These are phyloP conservation scores for Zaprionus ghesquierei DNA, from an alignment of 1,140 invertebrate species.

Conservation along the genomic window DNA sequence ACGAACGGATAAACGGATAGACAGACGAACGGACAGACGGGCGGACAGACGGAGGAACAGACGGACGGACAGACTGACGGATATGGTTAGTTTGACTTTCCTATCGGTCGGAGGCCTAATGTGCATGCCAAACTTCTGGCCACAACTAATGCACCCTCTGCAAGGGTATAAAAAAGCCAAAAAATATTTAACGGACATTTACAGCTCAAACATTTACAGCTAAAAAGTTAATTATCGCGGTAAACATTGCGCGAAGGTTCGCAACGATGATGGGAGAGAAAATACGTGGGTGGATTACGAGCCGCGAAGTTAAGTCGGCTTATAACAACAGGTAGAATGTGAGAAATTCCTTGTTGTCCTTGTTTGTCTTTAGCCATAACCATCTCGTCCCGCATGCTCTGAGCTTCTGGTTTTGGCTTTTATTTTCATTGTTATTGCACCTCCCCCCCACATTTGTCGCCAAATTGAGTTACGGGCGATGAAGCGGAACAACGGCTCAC, in stretches of 20 bases:
- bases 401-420: conserved; percentile 43
- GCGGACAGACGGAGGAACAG: too few relatives aligned
- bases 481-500: neutral
- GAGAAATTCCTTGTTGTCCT: conserved; percentile 9
- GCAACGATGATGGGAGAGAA: neutral
- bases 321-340: conserved; percentile 30
- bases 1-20: too few relatives aligned
- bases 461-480: conserved; percentile 30
- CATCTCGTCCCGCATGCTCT: conserved; percentile 22
- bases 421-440: conserved; percentile 44
- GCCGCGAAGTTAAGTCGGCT: conserved; percentile 8
- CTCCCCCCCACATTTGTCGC: conserved; percentile 54
- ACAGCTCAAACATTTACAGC: conserved; percentile 32
- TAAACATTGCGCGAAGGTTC: conserved; percentile 44
- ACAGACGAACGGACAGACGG: too few relatives aligned
- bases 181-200: conserved; percentile 12
- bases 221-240: conserved; percentile 66
- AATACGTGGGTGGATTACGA: neutral
- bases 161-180: too few relatives aligned
- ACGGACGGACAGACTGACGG: too few relatives aligned
- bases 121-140: too few relatives aligned
- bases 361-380: conserved; percentile 44
- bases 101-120: too few relatives aligned
- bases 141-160: neutral
- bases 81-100: too few relatives aligned